These are phyloP conservation scores for Onychostruthus taczanowskii DNA, from an alignment of 2,113 vertebrate genomes.

Conservation along the genomic window DNA sequence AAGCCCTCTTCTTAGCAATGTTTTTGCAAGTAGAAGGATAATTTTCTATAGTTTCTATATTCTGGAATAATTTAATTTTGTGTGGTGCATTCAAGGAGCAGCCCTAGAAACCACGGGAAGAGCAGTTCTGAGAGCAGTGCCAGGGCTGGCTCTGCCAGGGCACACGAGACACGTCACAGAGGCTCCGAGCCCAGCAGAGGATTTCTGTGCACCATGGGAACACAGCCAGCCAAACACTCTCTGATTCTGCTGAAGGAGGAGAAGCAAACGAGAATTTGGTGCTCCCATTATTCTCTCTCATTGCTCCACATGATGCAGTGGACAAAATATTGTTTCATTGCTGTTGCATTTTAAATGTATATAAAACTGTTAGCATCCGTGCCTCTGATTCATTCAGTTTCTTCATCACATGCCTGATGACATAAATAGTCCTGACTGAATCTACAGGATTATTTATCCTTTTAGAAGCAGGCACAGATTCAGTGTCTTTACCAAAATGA, in stretches of 20 bases:
- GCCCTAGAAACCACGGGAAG: not conserved
- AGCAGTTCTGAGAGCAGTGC: not conserved
- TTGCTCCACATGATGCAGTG: not conserved
- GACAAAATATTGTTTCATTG: not conserved
- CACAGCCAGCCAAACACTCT: not conserved
- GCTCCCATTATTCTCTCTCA: not conserved
- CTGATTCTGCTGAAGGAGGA: not conserved
- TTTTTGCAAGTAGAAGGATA: not conserved
- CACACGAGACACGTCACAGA: not conserved
- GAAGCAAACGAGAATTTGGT: not conserved
- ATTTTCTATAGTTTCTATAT: not conserved
- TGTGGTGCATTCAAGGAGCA: not conserved
- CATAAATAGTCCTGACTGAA: not conserved
- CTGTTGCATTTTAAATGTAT: not conserved
- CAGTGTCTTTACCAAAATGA: not conserved
- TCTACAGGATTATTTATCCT: conserved; percentile 15
- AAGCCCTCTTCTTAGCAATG: not conserved
- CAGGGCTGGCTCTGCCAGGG: not conserved
- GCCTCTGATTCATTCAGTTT: not conserved
- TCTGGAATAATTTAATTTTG: not conserved
- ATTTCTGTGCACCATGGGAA: not conserved
- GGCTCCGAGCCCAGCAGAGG: not conserved
- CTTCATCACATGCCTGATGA: not conserved
- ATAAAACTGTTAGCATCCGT: not conserved
- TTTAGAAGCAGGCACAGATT: not conserved